These are phyloP conservation scores for Ligdia adustata DNA, from an alignment of 2,888 invertebrate species.

Conservation along the genomic window DNA sequence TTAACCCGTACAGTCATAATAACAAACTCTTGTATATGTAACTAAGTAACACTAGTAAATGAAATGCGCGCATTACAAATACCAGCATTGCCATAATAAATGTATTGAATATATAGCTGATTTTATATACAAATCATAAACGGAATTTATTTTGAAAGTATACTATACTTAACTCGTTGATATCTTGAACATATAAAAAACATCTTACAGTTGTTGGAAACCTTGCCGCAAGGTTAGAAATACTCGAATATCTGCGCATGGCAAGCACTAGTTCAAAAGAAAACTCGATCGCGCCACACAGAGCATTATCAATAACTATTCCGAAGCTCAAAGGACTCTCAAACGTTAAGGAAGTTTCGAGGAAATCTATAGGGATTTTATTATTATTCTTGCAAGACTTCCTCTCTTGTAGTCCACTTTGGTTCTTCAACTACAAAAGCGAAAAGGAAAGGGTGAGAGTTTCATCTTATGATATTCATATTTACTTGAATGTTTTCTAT, in stretches of 20 bases:
- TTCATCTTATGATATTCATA: background rate
- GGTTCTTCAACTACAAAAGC: background rate
- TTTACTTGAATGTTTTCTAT: background rate
- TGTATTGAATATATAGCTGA: no score
- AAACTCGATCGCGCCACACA: constrained; percentile 13
- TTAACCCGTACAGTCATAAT: no score
- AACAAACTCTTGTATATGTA: no score
- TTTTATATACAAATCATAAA: no score
- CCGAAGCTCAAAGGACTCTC: constrained; percentile 18
- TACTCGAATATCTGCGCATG: constrained; percentile 9
- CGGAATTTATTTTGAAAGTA: no score
- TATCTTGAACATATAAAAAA: no score
- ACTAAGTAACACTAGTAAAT: no score
- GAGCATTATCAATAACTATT: constrained; percentile 24
- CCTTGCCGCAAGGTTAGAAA: no score
- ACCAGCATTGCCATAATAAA: no score
- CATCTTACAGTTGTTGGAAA: no score
- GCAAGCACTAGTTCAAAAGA: constrained; percentile 15
- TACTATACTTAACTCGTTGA: no score
- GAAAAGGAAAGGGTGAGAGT: background rate
- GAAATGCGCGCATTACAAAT: no score
- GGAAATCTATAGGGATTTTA: constrained; percentile 15
- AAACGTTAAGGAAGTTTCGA: constrained; percentile 10
- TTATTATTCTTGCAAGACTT: constrained; percentile 17
- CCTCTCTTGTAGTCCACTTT: constrained; percentile 12